These are phyloP conservation scores for Eulemur rubriventer DNA, from an alignment of 2,797 vertebrate species.

Conservation along the genomic window DNA sequence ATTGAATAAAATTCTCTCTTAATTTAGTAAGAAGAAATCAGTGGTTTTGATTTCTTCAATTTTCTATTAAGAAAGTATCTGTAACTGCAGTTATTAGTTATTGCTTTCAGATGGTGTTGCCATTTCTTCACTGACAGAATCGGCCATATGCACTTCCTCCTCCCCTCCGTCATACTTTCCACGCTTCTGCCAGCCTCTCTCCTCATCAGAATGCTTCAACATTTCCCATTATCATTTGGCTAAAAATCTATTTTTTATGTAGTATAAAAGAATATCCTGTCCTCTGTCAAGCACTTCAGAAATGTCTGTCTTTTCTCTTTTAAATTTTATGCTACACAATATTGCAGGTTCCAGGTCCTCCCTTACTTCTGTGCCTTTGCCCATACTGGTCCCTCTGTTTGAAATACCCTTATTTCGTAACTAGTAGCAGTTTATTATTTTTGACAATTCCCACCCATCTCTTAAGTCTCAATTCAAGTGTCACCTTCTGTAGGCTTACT, in stretches of 20 bases:
- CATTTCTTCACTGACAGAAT: background rate
- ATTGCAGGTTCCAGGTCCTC: fast-evolving
- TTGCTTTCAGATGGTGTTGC: background rate
- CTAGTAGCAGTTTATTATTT: background rate
- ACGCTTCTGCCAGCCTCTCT: background rate
- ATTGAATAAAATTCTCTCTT: background rate
- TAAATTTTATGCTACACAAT: background rate
- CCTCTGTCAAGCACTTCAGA: background rate
- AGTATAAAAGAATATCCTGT: background rate
- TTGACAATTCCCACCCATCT: background rate
- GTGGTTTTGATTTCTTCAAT: background rate
- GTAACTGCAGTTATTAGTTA: background rate
- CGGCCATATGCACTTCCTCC: fast-evolving
- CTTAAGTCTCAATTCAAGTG: background rate
- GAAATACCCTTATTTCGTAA: background rate
- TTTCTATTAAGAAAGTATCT: background rate
- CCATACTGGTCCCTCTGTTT: background rate
- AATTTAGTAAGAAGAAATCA: background rate
- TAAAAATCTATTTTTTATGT: background rate
- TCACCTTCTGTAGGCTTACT: background rate
- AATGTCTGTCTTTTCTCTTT: background rate
- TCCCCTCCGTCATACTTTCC: background rate
- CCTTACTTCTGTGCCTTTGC: background rate
- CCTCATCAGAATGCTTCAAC: background rate
- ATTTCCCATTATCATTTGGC: background rate